Evolutionary conservation across 92 coral and sea anemone genomes (phyloP), one percentile per base, ranked within the genome.

Genomic region (Parazoanthus swiftii): DNA sequence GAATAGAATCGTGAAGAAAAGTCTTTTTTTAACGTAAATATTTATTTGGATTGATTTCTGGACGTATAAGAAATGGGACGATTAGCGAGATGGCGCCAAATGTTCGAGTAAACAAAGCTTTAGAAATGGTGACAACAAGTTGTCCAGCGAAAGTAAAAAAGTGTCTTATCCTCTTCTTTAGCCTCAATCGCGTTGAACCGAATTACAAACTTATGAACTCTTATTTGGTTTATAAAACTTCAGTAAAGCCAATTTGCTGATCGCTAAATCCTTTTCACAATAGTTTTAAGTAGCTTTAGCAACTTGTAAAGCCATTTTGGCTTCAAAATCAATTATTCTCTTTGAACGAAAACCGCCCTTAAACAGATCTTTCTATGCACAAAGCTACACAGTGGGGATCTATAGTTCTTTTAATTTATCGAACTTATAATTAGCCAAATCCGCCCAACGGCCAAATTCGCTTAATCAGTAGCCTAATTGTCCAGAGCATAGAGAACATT

Each of bases 11-110:
- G 89, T 80, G 85, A 94, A 88, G 82, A 90, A 72, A 88, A 88
- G 88, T 82, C 92, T 78, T 82, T 91, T 74, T 91, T 46, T 51
- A 79, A 90, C 90, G 94, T 95, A 93, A 95, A 95, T 95, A 95
- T 95, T 93, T 88, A 95, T 95, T 67, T 63, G 92, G 88, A 91
- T 89, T 67, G 82, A 90, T 92, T 89, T 87, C 92, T 91, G 67
- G 44, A 80, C 93, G 92, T 88, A 90, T 89, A 68, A 59, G 76
- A 46, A 80, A 90, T 86, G 88, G 92, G 75, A 39, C 88, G 89
- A 92, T 92, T 93, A 89, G 77, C 79, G 56, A 67, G 89, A 74
- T 38, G n/a, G 16, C 56, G 35, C 90, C 94, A 88, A 90, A 71
- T 54, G 86, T 79, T 36, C 90, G 39, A 85, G 91, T 90, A 88